Percentiles rank a stretch among this genome's conserved stretches.
phyloP scores from a whole-genome alignment of 2,797 vertebrate genomes.

The Craterocephalus amniculus region DNA sequence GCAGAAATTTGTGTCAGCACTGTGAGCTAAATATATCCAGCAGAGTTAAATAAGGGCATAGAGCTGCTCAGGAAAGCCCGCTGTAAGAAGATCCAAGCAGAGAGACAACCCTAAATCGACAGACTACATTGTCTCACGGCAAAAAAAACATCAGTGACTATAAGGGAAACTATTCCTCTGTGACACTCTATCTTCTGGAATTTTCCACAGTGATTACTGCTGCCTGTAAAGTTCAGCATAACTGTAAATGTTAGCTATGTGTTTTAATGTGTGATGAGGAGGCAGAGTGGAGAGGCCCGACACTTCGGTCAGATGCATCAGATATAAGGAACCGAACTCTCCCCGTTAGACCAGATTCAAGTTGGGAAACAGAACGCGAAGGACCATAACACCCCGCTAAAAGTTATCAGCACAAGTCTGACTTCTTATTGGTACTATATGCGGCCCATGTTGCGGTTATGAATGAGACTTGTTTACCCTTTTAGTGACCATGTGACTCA shows the following conservation, averaged over 20 bases:
- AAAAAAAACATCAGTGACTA: slow-evolving; percentile 84
- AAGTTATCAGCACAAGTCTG: slow-evolving; percentile 33
- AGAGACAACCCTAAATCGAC: slow-evolving; percentile 67
- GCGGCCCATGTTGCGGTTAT: slow-evolving; percentile 69
- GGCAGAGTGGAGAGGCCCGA: slow-evolving; percentile 9
- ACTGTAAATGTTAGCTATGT: slow-evolving; percentile 66
- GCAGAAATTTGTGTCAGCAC: slow-evolving; percentile 82
- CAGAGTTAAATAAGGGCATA: slow-evolving; percentile 87
- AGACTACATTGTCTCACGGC: slow-evolving; percentile 82
- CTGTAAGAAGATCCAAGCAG: slow-evolving; percentile 78
- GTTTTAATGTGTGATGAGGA: slow-evolving; percentile 37
- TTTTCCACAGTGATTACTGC: slow-evolving; percentile 78
- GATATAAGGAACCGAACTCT: slow-evolving; percentile 16
- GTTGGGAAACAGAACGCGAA: background rate
- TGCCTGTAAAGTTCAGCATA: slow-evolving; percentile 73
- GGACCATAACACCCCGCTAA: background rate
- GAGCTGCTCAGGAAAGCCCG: slow-evolving; percentile 82
- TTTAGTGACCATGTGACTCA: slow-evolving; percentile 80
- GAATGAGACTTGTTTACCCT: slow-evolving; percentile 86
- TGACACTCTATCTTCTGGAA: slow-evolving; percentile 82
- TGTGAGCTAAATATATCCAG: slow-evolving; percentile 82
- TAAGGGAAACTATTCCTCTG: slow-evolving; percentile 83
- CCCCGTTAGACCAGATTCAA: background rate
- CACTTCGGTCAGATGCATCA: slow-evolving; percentile 9
- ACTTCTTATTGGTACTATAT: slow-evolving; percentile 46